Evolutionary conservation across 2,113 vertebrate species (phyloP).

Genomic region (Myiozetetes cayanensis): DNA sequence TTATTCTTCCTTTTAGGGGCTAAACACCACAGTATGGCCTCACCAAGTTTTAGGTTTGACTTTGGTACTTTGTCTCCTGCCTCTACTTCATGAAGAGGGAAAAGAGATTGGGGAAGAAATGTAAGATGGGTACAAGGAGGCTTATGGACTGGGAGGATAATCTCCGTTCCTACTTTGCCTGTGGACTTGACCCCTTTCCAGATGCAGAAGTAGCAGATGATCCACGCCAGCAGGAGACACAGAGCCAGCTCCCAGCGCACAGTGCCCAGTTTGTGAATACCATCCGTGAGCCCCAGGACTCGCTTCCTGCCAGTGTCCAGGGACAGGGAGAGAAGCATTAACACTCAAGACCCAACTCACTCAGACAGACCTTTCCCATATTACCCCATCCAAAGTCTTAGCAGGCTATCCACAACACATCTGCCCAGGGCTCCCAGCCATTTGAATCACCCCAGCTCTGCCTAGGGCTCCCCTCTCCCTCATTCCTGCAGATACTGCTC

Average conservation of each 20-base stretch:
- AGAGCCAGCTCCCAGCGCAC: slow-evolving; percentile 78
- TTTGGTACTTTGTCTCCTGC: neutral
- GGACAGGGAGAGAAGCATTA: slow-evolving; percentile 18
- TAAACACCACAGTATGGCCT: neutral
- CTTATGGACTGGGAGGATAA: neutral
- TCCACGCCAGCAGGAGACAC: slow-evolving; percentile 75
- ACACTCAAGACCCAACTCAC: neutral
- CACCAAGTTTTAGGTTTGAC: neutral
- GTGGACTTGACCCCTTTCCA: slow-evolving; percentile 85
- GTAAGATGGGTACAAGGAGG: neutral
- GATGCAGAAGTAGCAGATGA: slow-evolving; percentile 84
- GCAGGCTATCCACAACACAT: neutral
- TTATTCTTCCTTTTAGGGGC: neutral
- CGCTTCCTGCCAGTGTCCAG: slow-evolving; percentile 75
- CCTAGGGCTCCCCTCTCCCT: neutral
- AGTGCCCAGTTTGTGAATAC: slow-evolving; percentile 81
- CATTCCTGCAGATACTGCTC: neutral
- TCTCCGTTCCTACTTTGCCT: slow-evolving; percentile 73
- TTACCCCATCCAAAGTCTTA: neutral
- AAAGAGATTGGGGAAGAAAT: neutral
- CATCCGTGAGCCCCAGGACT: slow-evolving; percentile 81
- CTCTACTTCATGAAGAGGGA: neutral
- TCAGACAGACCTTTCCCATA: neutral
- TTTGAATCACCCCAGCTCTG: neutral
- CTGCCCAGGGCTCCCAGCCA: neutral